A percentile compares a stretch with the other conserved stretches of the same genome.
These are phyloP conservation scores for Catharus minimus DNA, from an alignment of 2,113 vertebrate genomes.

Conservation along the genomic window DNA sequence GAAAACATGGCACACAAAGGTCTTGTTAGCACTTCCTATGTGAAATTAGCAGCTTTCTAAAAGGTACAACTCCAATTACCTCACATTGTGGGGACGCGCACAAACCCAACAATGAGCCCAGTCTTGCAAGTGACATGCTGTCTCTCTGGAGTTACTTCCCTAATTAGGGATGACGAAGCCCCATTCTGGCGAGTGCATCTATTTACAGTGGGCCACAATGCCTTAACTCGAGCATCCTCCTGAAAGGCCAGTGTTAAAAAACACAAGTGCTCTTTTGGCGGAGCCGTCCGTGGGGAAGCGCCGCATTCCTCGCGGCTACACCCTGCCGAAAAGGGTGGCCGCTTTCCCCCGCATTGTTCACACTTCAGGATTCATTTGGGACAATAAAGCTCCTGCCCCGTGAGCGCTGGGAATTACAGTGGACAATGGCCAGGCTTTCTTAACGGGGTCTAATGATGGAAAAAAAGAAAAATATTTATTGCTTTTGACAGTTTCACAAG, in stretches of 20 bases:
- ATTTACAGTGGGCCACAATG: slow-evolving; percentile 88
- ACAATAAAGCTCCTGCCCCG: slow-evolving; percentile 81
- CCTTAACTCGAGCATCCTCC: slow-evolving; percentile 85
- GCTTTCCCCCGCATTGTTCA: slow-evolving; percentile 83
- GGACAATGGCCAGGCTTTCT: slow-evolving; percentile 85
- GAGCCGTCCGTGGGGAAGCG: slow-evolving; percentile 79
- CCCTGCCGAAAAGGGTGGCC: slow-evolving; percentile 76
- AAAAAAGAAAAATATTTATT: slow-evolving; percentile 91
- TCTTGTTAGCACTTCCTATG: slow-evolving; percentile 99
- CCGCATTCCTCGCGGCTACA: slow-evolving; percentile 83
- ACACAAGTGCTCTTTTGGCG: slow-evolving; percentile 92
- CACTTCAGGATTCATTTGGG: slow-evolving; percentile 88
- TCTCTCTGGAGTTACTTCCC: slow-evolving; percentile 91
- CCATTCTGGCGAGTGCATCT: slow-evolving; percentile 92
- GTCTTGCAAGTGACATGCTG: slow-evolving; percentile 88
- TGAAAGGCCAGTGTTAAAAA: slow-evolving; percentile 90
- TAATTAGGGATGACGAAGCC: slow-evolving; percentile 98
- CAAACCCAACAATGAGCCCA: slow-evolving; percentile 81
- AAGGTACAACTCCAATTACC: slow-evolving; percentile 99
- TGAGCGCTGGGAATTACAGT: slow-evolving; percentile 89
- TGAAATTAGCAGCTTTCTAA: slow-evolving; percentile 99
- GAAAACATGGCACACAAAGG: slow-evolving; percentile 99
- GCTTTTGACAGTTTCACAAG: slow-evolving; percentile 89
- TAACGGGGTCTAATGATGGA: slow-evolving; percentile 87
- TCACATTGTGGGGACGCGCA: slow-evolving; percentile 91